Conservation (phyloP, 2,797 vertebrate genomes). For the Crocodylus rhombifer region DNA sequence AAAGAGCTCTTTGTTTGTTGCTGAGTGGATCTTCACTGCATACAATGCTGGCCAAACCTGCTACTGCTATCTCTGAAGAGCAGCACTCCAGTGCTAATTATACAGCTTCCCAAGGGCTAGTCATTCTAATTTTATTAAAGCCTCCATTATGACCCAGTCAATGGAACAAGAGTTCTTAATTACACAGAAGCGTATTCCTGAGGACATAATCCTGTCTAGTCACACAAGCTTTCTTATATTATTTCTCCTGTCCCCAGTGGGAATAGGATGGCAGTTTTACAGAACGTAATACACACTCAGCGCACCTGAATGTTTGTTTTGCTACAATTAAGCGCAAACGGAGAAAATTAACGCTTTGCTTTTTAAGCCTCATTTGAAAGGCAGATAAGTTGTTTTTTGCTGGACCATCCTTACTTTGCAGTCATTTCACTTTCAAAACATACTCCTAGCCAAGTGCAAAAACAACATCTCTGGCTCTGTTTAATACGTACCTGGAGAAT, state of each 20-base stretch:
- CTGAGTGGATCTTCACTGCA: neutral
- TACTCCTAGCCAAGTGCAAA: neutral
- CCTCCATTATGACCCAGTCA: slow-evolving; percentile 21
- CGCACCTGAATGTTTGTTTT: neutral
- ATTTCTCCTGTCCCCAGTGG: neutral
- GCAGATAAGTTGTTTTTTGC: neutral
- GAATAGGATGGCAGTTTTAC: neutral
- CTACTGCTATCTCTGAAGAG: slow-evolving; percentile 36
- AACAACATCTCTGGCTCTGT: neutral
- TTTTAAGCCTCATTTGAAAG: neutral
- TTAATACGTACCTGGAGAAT: slow-evolving; percentile 84
- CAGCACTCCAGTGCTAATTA: slow-evolving; percentile 29
- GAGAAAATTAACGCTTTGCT: neutral
- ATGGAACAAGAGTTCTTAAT: slow-evolving; percentile 36
- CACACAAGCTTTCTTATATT: neutral
- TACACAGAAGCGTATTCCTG: rapidly evolving
- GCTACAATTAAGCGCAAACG: neutral
- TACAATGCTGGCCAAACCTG: neutral
- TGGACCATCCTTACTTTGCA: neutral
- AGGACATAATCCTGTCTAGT: neutral
- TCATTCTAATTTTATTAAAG: slow-evolving; percentile 6
- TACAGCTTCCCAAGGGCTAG: neutral
- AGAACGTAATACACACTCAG: neutral
- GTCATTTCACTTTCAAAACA: neutral
- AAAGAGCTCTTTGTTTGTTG: neutral